phyloP scores from a whole-genome alignment of 2,797 vertebrate genomes.

The Lates japonicus region DNA sequence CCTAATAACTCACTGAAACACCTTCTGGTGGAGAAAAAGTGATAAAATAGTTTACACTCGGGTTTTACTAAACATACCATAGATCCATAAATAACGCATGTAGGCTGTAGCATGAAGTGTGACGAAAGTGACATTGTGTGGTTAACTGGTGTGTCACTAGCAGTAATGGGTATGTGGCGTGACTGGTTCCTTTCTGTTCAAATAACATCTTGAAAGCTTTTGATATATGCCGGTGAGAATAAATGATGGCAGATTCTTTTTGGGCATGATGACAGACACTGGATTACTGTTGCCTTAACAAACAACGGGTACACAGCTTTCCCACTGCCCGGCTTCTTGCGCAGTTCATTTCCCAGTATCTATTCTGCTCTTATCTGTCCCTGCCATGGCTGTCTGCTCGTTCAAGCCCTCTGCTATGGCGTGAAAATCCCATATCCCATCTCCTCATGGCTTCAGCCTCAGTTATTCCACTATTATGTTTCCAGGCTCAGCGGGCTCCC shows the following conservation, averaged over 20 bases:
- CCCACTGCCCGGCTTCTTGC: constrained; percentile 7
- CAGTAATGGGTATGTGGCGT: not conserved
- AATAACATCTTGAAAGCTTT: constrained; percentile 19
- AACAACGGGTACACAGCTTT: constrained; percentile 3
- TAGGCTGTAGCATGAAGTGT: not conserved
- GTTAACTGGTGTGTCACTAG: not conserved
- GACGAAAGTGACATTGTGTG: not conserved
- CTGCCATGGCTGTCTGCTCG: constrained; percentile 65
- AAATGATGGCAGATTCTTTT: not conserved
- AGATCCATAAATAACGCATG: not conserved
- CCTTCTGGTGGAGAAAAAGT: too few relatives aligned
- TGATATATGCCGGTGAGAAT: constrained; percentile 11
- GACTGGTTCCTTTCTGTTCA: not conserved
- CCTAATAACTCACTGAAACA: not conserved
- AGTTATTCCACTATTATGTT: constrained; percentile 68
- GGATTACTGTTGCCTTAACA: constrained; percentile 32
- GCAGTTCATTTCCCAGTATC: constrained; percentile 33
- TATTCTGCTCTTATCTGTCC: constrained; percentile 47
- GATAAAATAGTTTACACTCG: not conserved
- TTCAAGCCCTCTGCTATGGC: constrained; percentile 49
- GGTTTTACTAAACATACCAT: not conserved
- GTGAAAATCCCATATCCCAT: constrained; percentile 70
- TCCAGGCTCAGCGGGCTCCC: constrained; percentile 50
- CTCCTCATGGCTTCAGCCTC: constrained; percentile 62
- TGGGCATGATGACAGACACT: not conserved